Evolutionary conservation across 2,113 vertebrate genomes (phyloP).

Genomic region (Anthoscopus minutus): DNA sequence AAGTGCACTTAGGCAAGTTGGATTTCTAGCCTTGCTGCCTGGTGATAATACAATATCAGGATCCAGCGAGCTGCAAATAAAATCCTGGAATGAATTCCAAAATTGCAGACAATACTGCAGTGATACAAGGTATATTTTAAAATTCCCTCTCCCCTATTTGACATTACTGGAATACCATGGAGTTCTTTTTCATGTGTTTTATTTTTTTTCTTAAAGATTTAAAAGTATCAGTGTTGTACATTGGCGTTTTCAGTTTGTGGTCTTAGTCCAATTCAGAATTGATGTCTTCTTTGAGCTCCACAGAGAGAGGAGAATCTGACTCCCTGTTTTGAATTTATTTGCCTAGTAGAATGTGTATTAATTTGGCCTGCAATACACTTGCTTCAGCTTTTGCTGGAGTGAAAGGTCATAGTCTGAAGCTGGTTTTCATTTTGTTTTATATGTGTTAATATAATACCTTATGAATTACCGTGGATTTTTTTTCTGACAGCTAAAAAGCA

Average conservation of each 20-base stretch:
- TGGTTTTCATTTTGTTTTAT: conserved; percentile 79
- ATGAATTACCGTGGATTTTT: conserved; percentile 73
- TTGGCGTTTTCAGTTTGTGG: neutral
- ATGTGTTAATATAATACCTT: conserved; percentile 77
- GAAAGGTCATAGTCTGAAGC: conserved; percentile 73
- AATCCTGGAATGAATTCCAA: neutral
- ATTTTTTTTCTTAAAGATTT: neutral
- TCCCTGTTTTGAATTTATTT: conserved; percentile 71
- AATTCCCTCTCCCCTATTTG: neutral
- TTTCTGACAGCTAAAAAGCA: conserved; percentile 79
- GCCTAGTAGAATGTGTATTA: conserved; percentile 69
- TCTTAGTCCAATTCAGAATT: neutral
- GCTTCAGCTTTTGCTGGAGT: conserved; percentile 72
- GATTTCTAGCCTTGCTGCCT: neutral
- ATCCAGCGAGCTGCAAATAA: neutral
- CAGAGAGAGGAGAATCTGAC: neutral
- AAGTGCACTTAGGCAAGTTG: neutral
- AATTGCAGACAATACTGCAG: neutral
- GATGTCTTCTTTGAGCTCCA: neutral
- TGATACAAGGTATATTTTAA: neutral
- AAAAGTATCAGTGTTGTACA: neutral
- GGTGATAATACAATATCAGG: neutral
- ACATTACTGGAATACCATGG: neutral
- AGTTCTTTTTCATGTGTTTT: neutral
- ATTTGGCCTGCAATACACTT: conserved; percentile 71